Conservation (phyloP, 64 coral and sea anemone species). For the Stichodactyla mertensii region DNA sequence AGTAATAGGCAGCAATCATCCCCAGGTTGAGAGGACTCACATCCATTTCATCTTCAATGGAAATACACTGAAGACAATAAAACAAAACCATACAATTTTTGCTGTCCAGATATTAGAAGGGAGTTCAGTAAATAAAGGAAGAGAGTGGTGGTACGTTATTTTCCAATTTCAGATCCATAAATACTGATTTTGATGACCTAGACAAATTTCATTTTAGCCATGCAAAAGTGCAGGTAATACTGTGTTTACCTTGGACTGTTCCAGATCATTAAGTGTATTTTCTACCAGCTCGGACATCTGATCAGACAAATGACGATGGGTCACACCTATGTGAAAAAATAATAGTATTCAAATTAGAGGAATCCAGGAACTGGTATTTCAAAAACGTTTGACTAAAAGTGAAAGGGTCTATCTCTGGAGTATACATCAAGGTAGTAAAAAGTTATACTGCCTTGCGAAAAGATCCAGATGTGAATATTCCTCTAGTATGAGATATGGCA, state of each 20-base stretch:
- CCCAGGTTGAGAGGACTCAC: conserved; percentile 91
- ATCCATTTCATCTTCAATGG: conserved; percentile 86
- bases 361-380: not conserved
- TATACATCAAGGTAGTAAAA: not conserved
- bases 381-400: not conserved
- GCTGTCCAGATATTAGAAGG: not conserved
- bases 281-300: conserved; percentile 98
- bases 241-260: conserved; percentile 73
- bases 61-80: conserved; percentile 48
- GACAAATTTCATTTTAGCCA: not conserved
- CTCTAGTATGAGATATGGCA: not conserved
- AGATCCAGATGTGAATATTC: conserved; percentile 17
- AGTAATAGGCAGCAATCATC: conserved; percentile 97
- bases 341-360: not conserved
- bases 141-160: no score
- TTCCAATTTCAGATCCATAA: not conserved
- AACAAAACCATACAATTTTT: not conserved
- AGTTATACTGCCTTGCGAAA: not conserved
- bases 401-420: not conserved
- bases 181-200: not conserved
- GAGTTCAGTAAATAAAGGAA: no score
- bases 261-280: conserved; percentile 89
- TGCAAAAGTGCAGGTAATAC: not conserved
- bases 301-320: conserved; percentile 88
- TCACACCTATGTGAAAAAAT: conserved; percentile 46